Evolutionary conservation across 2,888 invertebrate species (phyloP).

Genomic region (Macrosoma leucophasiata): DNA sequence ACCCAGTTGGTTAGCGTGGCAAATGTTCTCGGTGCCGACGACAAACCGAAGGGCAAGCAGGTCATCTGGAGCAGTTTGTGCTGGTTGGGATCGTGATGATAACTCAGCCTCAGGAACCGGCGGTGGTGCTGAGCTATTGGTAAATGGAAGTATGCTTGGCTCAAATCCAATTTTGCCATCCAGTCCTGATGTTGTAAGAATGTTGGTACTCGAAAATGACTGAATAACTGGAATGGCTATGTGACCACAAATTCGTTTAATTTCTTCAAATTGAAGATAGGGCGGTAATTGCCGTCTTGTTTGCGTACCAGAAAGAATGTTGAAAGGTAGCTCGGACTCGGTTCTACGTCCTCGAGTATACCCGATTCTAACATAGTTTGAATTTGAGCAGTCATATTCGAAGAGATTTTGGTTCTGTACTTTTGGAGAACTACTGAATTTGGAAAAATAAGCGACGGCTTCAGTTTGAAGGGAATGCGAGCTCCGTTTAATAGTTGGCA

Average conservation of each 20-base stretch:
- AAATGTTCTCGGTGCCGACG: constrained; percentile 26
- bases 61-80: constrained; percentile 20
- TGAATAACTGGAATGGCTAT: constrained; percentile 16
- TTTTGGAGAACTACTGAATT: constrained; percentile 3
- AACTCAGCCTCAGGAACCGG: constrained; percentile 19
- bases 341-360: constrained; percentile 16
- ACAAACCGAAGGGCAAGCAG: too few species aligned
- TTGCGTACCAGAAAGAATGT: constrained; percentile 21
- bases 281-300: constrained; percentile 10
- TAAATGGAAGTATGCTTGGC: constrained; percentile 25
- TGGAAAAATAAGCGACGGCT: constrained; percentile 16
- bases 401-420: constrained; percentile 10
- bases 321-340: constrained; percentile 16
- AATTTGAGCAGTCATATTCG: constrained; percentile 14
- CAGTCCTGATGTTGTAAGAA: constrained; percentile 22
- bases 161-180: constrained; percentile 22
- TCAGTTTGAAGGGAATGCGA: constrained; percentile 13
- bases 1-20: constrained; percentile 28
- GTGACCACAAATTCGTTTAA: constrained; percentile 16
- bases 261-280: constrained; percentile 20
- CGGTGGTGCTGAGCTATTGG: constrained; percentile 16
- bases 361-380: constrained; percentile 16
- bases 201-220: constrained; percentile 17
- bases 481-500: constrained; percentile 14
- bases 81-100: constrained; percentile 4